Conservation (phyloP, 2,797 vertebrate species). For the Astyanax mexicanus region DNA sequence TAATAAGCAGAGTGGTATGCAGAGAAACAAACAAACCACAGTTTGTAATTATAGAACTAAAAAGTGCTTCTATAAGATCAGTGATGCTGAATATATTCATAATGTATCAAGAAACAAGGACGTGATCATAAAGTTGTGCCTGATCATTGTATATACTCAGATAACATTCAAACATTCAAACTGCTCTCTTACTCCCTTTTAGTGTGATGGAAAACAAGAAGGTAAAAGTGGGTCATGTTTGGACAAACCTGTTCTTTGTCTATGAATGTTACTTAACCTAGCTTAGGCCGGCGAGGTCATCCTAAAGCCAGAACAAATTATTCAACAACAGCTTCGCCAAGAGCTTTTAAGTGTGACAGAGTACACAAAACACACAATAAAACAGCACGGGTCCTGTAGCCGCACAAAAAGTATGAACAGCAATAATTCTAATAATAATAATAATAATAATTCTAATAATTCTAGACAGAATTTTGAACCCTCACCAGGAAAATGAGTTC, state of each 20-base stretch:
- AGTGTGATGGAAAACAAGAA: slow-evolving; percentile 32
- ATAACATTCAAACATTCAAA: slow-evolving; percentile 29
- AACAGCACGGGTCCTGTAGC: slow-evolving; percentile 39
- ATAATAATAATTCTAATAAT: too few species aligned
- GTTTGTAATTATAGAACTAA: too few species aligned
- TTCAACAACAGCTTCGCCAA: slow-evolving; percentile 41
- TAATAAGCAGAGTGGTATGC: too few species aligned
- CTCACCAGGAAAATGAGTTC: slow-evolving; percentile 29
- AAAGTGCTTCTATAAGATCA: too few species aligned
- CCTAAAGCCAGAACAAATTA: slow-evolving; percentile 35
- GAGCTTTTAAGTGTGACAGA: slow-evolving; percentile 43
- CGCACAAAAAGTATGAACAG: slow-evolving; percentile 37
- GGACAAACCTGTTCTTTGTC: slow-evolving; percentile 33
- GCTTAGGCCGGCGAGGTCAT: slow-evolving; percentile 43
- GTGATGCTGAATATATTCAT: too few species aligned
- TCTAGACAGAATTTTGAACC: slow-evolving; percentile 45
- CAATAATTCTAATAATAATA: too few species aligned
- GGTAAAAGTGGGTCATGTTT: slow-evolving; percentile 21
- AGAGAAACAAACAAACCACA: too few species aligned
- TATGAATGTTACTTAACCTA: slow-evolving; percentile 44
- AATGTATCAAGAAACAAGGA: too few species aligned
- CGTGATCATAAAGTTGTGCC: too few species aligned
- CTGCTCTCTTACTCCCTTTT: neutral
- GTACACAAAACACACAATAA: slow-evolving; percentile 57
- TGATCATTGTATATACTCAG: too few species aligned